Conservation (phyloP, 2,113 vertebrate genomes). For the Cephalopholis sonnerati region DNA sequence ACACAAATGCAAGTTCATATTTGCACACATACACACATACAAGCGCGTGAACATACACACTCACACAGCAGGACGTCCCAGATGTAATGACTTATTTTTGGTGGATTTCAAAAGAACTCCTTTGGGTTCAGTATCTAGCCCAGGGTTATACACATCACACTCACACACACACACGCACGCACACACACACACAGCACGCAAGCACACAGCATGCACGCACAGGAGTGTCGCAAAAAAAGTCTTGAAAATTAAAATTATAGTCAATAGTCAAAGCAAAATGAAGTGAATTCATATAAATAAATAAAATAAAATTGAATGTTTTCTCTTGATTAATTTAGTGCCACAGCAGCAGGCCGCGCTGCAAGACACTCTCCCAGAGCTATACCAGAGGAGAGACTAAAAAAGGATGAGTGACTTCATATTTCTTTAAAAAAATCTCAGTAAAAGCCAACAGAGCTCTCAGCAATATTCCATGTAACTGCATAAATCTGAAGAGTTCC, state of each 20-base stretch:
- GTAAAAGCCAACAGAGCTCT: background rate
- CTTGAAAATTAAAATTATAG: conserved; percentile 14
- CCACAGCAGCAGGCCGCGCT: background rate
- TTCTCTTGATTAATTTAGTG: conserved; percentile 24
- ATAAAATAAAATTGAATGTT: background rate
- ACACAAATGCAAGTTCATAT: background rate
- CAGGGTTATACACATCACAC: background rate
- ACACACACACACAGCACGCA: background rate
- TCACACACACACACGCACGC: background rate
- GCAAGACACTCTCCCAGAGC: background rate
- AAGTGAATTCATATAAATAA: conserved; percentile 14
- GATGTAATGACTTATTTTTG: conserved; percentile 49
- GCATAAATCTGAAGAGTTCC: background rate
- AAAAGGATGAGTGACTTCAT: background rate
- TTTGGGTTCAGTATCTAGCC: conserved; percentile 28
- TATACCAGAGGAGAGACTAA: background rate
- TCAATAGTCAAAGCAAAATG: conserved; percentile 36
- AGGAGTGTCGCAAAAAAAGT: background rate
- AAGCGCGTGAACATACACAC: background rate
- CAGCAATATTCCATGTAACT: background rate
- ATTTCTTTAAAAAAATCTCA: background rate
- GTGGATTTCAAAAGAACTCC: conserved; percentile 47
- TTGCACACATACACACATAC: background rate
- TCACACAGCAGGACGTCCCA: conserved; percentile 22
- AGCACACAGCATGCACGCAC: background rate